Base-by-base conservation (phyloP, 2,888 invertebrate species). In the Dryadula phaetusa region DNA sequence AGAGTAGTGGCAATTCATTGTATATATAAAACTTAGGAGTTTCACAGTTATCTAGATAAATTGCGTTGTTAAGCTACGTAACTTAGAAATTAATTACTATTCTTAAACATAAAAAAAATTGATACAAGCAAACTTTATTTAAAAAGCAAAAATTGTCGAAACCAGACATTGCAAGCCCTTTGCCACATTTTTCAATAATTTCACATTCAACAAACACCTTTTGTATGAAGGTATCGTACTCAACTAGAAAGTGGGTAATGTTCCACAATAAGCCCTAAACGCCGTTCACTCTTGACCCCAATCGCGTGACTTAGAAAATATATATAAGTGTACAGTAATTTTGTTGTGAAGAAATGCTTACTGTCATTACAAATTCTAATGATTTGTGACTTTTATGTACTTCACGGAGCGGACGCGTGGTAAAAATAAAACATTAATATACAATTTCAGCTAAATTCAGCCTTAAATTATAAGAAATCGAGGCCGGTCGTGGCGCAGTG, bases 221-320 rank as follows among this genome's bases (percentile, higher is more conserved):
- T 52, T 52, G 28, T 52, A 32, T 16, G 12, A 52, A 52, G 28
- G 32, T 52, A 52, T 52, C 16, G 52, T 52, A 16, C 16, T 28
- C n/a, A 32, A 37, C 32, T 37, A 54, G 54, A 56, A 66, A 63
- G 46, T 60, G 34, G 32, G 65, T 52, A 65, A 60, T 42, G 58
- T 34, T 60, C 34, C 46, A 68, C 67, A 65, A 62, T 60, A 60
- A 62, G 58, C 56, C 54, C 63, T 62, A 40, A 62, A 62, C 58
- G 60, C 68, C 70, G 62, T 60, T 70, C 68, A 68, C 65, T 66
- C 53, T 63, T 70, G 68, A 65, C 65, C 65, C 61, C 68, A 52
- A 68, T 70, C 44, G 56, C 62, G 22, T 37, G 62, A 25, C 46
- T 60, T 60, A 64, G 52, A 58, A 63, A 66, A 56, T 56, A 40